These are phyloP conservation scores for Mastomys coucha DNA, from an alignment of 2,113 vertebrate species.

Conservation along the genomic window DNA sequence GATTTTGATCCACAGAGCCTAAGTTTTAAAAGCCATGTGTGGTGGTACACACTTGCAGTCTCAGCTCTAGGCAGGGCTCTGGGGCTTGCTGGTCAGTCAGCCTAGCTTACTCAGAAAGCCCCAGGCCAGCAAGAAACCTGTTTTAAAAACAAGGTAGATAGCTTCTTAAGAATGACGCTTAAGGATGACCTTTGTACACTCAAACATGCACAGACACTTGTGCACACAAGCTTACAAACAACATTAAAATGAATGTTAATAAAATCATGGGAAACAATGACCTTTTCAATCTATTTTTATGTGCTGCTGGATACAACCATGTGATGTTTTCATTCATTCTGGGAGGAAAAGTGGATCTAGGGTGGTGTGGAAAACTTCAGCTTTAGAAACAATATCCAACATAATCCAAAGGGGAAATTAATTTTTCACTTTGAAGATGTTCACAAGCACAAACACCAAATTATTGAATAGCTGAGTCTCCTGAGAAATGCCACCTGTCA, in stretches of 20 bases:
- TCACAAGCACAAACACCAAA: conserved; percentile 56
- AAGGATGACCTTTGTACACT: not conserved
- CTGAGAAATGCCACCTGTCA: conserved; percentile 42
- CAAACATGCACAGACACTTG: not conserved
- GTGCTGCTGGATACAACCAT: conserved; percentile 31
- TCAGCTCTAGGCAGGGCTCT: not conserved
- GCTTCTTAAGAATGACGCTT: not conserved
- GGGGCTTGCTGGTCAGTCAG: not conserved
- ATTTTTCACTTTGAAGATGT: conserved; percentile 62
- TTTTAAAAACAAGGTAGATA: not conserved
- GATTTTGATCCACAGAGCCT: not conserved
- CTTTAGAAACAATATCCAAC: conserved; percentile 70
- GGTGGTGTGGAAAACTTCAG: conserved; percentile 64
- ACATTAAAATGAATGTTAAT: not conserved
- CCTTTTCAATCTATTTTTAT: conserved; percentile 41
- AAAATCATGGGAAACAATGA: conserved; percentile 20
- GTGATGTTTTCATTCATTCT: not conserved
- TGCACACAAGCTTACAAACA: not conserved
- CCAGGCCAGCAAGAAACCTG: not conserved
- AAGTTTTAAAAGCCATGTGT: not conserved
- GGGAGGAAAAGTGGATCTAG: not conserved
- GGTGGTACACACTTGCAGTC: no score
- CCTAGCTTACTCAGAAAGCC: not conserved
- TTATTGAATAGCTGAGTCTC: conserved; percentile 62
- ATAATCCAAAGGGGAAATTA: conserved; percentile 75